phyloP scores from a whole-genome alignment of 2,888 invertebrate genomes.

The Invenusta paracnida region DNA sequence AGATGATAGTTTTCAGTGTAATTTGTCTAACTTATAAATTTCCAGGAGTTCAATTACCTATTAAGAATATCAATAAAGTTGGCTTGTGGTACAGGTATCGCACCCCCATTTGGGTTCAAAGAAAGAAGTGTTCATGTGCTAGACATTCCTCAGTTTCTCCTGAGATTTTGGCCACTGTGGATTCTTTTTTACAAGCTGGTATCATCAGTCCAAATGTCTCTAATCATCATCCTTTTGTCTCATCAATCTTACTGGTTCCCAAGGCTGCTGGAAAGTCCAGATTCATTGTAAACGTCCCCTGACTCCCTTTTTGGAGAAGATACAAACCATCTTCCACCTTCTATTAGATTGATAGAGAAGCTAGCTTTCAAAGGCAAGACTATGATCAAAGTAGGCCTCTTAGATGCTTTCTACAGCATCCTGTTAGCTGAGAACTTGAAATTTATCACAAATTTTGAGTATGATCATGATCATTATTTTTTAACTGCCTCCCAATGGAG shows the following conservation, averaged over 20 bases:
- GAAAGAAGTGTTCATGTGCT: not conserved
- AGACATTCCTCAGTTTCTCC: not conserved
- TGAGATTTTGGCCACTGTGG: not conserved
- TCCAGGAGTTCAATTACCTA: too few relatives aligned
- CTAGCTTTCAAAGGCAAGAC: not conserved
- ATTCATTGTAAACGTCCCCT: not conserved
- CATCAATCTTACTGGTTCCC: not conserved
- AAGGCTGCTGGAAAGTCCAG: not conserved
- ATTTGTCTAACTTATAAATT: not conserved
- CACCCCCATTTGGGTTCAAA: not conserved
- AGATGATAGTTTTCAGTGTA: not conserved
- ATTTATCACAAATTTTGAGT: not conserved
- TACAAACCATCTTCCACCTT: not conserved
- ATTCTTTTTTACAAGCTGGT: not conserved
- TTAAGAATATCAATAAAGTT: not conserved
- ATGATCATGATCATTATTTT: not conserved
- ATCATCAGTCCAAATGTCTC: not conserved
- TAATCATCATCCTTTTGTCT: not conserved
- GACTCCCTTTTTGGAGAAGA: not conserved
- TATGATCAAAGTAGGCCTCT: not conserved
- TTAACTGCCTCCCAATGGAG: not conserved
- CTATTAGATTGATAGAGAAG: not conserved
- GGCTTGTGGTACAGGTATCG: not conserved
- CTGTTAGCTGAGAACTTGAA: not conserved
- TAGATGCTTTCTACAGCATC: not conserved